Evolutionary conservation across 2,113 vertebrate genomes (phyloP), one percentile per base, ranked within the genome.

Genomic region (Plectropomus leopardus): DNA sequence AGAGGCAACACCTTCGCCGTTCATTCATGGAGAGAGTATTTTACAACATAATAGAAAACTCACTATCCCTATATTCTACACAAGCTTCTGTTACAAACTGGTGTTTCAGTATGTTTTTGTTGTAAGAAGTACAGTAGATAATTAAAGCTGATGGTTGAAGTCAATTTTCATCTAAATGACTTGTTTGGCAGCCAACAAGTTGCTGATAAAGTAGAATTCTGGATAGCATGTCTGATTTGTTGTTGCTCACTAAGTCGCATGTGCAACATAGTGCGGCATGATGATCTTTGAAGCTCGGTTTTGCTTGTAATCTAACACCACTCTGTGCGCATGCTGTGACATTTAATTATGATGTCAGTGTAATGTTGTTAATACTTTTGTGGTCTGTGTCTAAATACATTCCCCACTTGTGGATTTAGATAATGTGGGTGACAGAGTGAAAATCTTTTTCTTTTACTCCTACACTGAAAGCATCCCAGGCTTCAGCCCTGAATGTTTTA

Each of bases 1-100:
- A 30, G 68, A 34, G 16, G 17, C 23, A 71, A 40, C 48, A 40
- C 36, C 40, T 72, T 70, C 40, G 53, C 53, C 10, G 17, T 84
- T 73, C 71, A 86, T 82, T 82, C 73, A 79, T 34, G 9, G 34
- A 55, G 58, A 17, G 8, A 78, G 72, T 55, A 40, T 63, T 53
- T 34, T 54, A 48, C 19, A 44, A 30, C 4, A 28, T 21, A 48
- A 34, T 2, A 16, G 10, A 13, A 2, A 23, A 48, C 9, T 42
- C 10, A 21, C 4, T 6, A 1, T 32, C 26, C 48, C 51, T 15
- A 34, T 5, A 5, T 28, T 26, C 9, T 40, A 19, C 10, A 21
- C 1, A 1, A 19, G 15, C 19, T 24, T 26, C 26, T 17, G 0
- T 74, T 21, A 23, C 15, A 57, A 57, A 57, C 42, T 4, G 9